Conservation (phyloP, 2,797 vertebrate genomes). For the Sternarchorhynchus goeldii region DNA sequence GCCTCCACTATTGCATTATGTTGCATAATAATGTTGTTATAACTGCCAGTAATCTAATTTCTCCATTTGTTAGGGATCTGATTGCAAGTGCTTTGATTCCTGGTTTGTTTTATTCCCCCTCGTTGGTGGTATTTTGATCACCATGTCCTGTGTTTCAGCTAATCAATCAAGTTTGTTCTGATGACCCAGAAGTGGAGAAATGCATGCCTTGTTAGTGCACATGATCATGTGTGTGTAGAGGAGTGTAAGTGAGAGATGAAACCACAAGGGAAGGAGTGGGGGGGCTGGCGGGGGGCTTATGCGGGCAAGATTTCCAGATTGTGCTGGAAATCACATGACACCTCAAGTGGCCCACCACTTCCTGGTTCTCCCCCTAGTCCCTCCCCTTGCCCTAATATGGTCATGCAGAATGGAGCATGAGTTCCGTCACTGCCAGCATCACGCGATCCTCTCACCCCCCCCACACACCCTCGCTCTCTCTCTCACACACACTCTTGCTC, state of each 20-base stretch:
- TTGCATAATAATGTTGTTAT: constrained; percentile 43
- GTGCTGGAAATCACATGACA: constrained; percentile 71
- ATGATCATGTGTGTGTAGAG: not conserved
- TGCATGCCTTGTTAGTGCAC: not conserved
- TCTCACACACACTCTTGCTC: constrained; percentile 19
- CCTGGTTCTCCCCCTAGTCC: constrained; percentile 58
- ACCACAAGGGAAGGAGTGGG: constrained; percentile 18
- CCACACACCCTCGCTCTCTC: not conserved
- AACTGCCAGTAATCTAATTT: constrained; percentile 49
- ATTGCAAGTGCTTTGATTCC: constrained; percentile 29
- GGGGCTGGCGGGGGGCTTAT: constrained; percentile 40
- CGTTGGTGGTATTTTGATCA: not conserved
- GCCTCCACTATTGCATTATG: constrained; percentile 40
- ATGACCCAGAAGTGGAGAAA: constrained; percentile 40
- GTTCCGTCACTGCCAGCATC: constrained; percentile 29
- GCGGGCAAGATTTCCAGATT: constrained; percentile 43
- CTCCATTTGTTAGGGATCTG: constrained; percentile 34
- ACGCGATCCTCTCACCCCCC: constrained; percentile 16
- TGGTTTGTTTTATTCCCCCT: constrained; percentile 1
- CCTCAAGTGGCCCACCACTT: constrained; percentile 66
- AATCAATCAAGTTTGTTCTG: constrained; percentile 48
- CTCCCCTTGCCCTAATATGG: constrained; percentile 68
- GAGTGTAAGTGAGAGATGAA: constrained; percentile 17
- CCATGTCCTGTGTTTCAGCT: constrained; percentile 1
- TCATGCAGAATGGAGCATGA: constrained; percentile 46